Conservation (phyloP, 2,797 vertebrate species). For the Gymnoscopelus microlampas region DNA sequence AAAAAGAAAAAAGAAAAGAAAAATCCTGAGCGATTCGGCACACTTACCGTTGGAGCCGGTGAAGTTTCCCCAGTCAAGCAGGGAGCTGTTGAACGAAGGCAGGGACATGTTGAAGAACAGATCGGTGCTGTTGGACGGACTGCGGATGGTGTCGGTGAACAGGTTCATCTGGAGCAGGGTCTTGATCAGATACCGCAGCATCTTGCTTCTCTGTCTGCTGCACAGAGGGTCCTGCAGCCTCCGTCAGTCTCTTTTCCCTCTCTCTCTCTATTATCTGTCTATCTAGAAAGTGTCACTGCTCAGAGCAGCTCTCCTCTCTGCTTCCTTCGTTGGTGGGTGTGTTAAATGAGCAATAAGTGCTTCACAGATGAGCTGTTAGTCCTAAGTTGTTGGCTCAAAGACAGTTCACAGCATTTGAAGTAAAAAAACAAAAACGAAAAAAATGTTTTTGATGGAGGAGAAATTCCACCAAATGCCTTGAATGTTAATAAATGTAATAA, state of each 20-base stretch:
- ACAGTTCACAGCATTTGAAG: slow-evolving; percentile 5
- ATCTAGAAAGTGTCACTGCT: slow-evolving; percentile 18
- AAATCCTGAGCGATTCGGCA: not conserved
- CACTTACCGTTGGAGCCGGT: slow-evolving; percentile 86
- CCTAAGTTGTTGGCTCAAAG: slow-evolving; percentile 13
- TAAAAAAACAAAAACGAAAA: not conserved
- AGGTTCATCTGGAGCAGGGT: slow-evolving; percentile 98
- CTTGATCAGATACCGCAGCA: slow-evolving; percentile 97
- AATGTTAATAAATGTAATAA: not conserved
- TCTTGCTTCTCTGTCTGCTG: slow-evolving; percentile 60
- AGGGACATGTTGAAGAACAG: slow-evolving; percentile 83
- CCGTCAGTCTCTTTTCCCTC: not conserved
- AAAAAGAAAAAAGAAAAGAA: not conserved
- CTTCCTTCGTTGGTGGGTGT: not conserved
- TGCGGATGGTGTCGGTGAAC: slow-evolving; percentile 89
- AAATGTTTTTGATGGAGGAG: not conserved
- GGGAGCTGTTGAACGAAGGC: slow-evolving; percentile 80
- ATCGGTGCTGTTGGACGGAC: slow-evolving; percentile 86
- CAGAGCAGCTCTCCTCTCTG: not conserved
- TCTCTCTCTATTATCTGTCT: slow-evolving; percentile 14
- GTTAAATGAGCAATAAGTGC: not conserved
- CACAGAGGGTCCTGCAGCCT: slow-evolving; percentile 37
- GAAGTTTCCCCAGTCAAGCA: slow-evolving; percentile 85
- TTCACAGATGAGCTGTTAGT: slow-evolving; percentile 18
- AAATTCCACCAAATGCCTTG: too few relatives aligned